Base-by-base conservation (phyloP, 2,888 invertebrate species). In the Limenitis camilla region DNA sequence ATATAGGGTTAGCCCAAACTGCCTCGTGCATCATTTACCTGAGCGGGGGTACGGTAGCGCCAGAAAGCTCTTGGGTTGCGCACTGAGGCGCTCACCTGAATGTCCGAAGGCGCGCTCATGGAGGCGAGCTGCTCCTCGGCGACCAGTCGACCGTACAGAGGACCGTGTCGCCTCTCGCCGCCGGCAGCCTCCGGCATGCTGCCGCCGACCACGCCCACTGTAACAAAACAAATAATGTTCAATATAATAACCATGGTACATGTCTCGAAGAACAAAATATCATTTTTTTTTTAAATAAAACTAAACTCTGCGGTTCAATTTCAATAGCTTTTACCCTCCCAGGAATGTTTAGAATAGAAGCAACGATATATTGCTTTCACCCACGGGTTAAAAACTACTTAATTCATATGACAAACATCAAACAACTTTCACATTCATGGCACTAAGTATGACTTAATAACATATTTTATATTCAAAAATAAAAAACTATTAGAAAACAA, bases 121-220 rank as follows among this genome's bases (percentile, higher is more conserved):
- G 85, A 75, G 66, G 90, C 89, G 74, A 95, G 90, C 81, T 94
- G 95, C 76, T 96, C 96, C 88, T 96, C 96, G 72, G 93, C 93
- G 72, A 96, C 96, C 88, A 96, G 91, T 74, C 96, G 91, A 69
- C 96, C 96, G 84, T 96, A 96, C 68, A 96, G 91, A 65, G 96
- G 95, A 72, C 92, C 93, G 81, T 93, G 93, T 76, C 93, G 90
- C 77, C 91, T 88, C 72, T 87, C 87, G 63, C 83, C 84, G 55
- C 79, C 78, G 57, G 82, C 81, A 62, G 81, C 74, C 66, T 84
- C 84, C 57, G 82, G 80, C 72, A 83, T 80, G 65, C 81, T 80
- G 62, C 83, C 87, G 67, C 83, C 85, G 59, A 83, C 85, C 66
- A 75, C 86, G 71, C 85, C 85, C 80, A 86, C 87, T 86, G 78